Conservation (phyloP, 1,140 invertebrate species). For the Paraescarpia echinospica region DNA sequence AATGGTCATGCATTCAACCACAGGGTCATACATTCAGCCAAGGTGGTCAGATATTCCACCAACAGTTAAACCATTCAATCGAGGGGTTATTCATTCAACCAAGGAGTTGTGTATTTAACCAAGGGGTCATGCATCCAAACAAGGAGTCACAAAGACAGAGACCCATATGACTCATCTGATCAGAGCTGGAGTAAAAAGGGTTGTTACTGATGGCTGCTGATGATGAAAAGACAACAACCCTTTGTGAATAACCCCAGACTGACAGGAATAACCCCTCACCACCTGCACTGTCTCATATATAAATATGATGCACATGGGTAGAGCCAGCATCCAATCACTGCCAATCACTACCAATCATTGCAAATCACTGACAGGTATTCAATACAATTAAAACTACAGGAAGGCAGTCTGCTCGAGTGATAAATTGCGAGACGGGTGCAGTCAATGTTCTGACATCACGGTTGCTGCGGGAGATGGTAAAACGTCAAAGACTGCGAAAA, state of each 20-base stretch:
- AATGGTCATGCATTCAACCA: not conserved
- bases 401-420: not conserved
- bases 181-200: not conserved
- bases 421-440: not conserved
- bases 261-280: not conserved
- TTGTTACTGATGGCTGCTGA: not conserved
- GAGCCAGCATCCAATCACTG: not conserved
- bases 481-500: not conserved
- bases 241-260: not conserved
- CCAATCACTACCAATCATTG: not conserved
- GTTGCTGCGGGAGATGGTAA: not conserved
- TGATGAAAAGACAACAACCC: not conserved
- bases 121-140: not conserved
- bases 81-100: not conserved
- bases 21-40: not conserved
- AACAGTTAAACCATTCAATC: too few species aligned
- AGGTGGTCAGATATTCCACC: too few species aligned
- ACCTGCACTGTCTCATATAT: not conserved
- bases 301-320: not conserved
- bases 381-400: constrained; percentile 5
- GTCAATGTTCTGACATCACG: not conserved
- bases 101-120: not conserved
- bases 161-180: too few species aligned
- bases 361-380: not conserved
- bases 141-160: too few species aligned